Evolutionary conservation across 2,888 invertebrate genomes (phyloP).

Genomic region (Oscheius sp.): DNA sequence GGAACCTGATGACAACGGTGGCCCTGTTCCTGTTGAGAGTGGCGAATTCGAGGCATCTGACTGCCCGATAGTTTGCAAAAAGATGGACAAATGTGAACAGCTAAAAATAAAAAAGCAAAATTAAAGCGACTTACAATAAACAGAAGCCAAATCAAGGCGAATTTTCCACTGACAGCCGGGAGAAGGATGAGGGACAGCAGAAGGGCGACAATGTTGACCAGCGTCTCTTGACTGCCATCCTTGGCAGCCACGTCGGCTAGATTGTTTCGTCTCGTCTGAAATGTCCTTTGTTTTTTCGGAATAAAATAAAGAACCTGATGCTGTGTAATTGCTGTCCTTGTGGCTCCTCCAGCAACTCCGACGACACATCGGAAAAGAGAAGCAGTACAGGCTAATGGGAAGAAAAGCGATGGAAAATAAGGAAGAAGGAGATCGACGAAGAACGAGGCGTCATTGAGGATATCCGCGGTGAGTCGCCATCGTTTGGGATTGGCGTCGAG

Average conservation of each 20-base stretch:
- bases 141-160: conserved; percentile 78
- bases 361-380: conserved; percentile 78
- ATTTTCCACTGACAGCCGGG: conserved; percentile 57
- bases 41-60: conserved; percentile 55
- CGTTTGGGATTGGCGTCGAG: conserved; percentile 86
- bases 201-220: conserved; percentile 82
- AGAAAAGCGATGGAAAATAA: conserved; percentile 76
- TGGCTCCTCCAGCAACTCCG: conserved; percentile 88
- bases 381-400: conserved; percentile 74
- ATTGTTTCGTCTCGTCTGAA: conserved; percentile 85
- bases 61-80: conserved; percentile 82
- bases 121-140: conserved; percentile 77
- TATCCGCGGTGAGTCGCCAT: conserved; percentile 93
- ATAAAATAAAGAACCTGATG: conserved; percentile 79
- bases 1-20: conserved; percentile 35
- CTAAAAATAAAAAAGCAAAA: conserved; percentile 30
- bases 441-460: conserved; percentile 90
- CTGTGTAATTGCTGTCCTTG: conserved; percentile 89
- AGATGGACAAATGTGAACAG: conserved; percentile 85
- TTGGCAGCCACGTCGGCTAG: conserved; percentile 84
- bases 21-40: conserved; percentile 59
- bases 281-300: not conserved
- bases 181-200: conserved; percentile 49
- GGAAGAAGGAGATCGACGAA: conserved; percentile 87
- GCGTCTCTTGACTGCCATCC: conserved; percentile 95